Conservation (phyloP, 1,140 invertebrate species). For the Saccostrea echinata region DNA sequence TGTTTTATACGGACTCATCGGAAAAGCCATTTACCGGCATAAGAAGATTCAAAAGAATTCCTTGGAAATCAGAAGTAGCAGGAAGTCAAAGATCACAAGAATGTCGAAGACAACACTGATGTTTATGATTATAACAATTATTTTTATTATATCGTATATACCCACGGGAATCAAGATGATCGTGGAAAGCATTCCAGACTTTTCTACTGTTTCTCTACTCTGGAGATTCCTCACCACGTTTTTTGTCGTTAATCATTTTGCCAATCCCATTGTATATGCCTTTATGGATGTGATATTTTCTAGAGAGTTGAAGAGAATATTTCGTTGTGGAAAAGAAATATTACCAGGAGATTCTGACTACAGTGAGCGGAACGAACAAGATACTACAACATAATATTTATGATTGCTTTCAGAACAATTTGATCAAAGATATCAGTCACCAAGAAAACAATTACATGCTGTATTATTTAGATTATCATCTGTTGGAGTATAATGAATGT, state of each 20-base stretch:
- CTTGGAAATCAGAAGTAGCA: too few species aligned
- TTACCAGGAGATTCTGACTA: too few species aligned
- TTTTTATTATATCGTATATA: slow-evolving; percentile 22
- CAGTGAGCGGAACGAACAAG: too few species aligned
- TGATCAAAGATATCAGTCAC: too few species aligned
- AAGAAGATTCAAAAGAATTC: neutral
- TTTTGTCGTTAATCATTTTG: neutral
- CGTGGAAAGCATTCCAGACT: neutral
- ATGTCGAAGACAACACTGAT: neutral
- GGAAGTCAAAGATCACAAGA: neutral
- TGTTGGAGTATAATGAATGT: too few species aligned
- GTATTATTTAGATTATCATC: too few species aligned
- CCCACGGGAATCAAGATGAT: neutral
- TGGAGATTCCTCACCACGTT: neutral
- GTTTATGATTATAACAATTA: slow-evolving; percentile 24
- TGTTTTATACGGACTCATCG: neutral
- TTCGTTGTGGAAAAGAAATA: too few species aligned
- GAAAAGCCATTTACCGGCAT: neutral
- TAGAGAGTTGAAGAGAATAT: slow-evolving; percentile 4
- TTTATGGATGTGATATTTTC: slow-evolving; percentile 16
- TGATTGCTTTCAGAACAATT: too few species aligned
- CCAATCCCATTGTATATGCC: slow-evolving; percentile 30
- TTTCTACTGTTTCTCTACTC: too few species aligned
- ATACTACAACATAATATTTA: too few species aligned
- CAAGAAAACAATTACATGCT: too few species aligned